Evolutionary conservation across 2,888 invertebrate species (phyloP), one percentile per base, ranked within the genome.

Genomic region (Danaus chrysippus): DNA sequence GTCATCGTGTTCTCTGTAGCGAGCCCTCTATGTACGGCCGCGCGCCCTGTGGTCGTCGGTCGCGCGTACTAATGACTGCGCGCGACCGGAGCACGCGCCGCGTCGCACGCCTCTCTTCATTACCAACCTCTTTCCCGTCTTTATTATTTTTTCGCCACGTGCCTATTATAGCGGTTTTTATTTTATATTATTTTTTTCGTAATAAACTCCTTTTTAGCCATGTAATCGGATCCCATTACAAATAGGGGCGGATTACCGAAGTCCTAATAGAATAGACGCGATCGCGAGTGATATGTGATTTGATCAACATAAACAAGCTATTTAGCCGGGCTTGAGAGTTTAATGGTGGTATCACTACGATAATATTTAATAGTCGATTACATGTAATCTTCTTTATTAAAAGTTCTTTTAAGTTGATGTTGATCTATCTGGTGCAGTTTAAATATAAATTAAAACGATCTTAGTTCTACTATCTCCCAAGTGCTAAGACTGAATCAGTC

Each of bases 101-200:
- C 56, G 73, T 64, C 87, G 86, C 87, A 83, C 81, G 86, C 66
- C 80, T 58, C 68, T 73, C 80, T 82, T 87, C 87, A 87, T 87
- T 87, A 86, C 79, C 78, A 75, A 76, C 77, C 78, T 79, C 81
- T 82, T 75, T 78, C 75, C 81, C 73, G 77, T 79, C 84, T 82
- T 86, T 87, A 88, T 87, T 88, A 87, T 87, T 86, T 83, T 49
- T 78, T 76, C 77, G 86, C 78, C 89, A 88, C 88, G 89, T 82
- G 87, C 67, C 86, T 73, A 83, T 86, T 84, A 77, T 79, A 68
- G 82, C 75, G 82, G 81, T 81, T 83, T 81, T 77, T 75, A 76
- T 77, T 34, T 34, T 80, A 74, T 77, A 76, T 76, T 78, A 77
- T 75, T 69, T 77, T 77, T 78, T 77, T 75, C 69, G 68, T 68